These are phyloP conservation scores for Seriola aureovittata DNA, from an alignment of 2,113 vertebrate species.

Conservation along the genomic window DNA sequence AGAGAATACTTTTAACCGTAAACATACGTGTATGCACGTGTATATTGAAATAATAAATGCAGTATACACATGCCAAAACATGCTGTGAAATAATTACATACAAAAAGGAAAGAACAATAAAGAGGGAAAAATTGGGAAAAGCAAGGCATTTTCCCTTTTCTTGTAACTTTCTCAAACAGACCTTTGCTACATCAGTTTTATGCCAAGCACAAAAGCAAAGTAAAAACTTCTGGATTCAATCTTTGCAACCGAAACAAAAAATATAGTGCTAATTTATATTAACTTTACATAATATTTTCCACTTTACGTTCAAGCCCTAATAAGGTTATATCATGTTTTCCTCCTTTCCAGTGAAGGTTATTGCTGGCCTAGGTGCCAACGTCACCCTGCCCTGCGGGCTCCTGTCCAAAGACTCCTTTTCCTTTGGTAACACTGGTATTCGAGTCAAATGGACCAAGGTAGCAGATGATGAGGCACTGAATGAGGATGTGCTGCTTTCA, in stretches of 20 bases:
- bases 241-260: background rate
- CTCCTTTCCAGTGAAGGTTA: slow-evolving; percentile 83
- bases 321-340: background rate
- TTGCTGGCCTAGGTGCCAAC: slow-evolving; percentile 87
- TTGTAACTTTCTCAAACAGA: background rate
- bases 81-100: background rate
- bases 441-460: slow-evolving; percentile 95
- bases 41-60: background rate
- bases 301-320: background rate
- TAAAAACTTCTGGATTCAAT: background rate
- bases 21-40: background rate
- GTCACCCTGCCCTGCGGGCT: slow-evolving; percentile 92
- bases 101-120: background rate
- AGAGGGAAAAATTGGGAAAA: background rate
- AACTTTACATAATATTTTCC: background rate
- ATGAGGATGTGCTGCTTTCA: slow-evolving; percentile 89
- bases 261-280: background rate
- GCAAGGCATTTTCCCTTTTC: background rate
- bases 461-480: slow-evolving; percentile 87
- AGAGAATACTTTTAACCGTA: background rate
- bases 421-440: slow-evolving; percentile 81
- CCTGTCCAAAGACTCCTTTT: slow-evolving; percentile 59
- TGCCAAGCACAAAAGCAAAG: slow-evolving; percentile 1
- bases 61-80: background rate
- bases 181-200: background rate